Percentiles rank a stretch among this genome's conserved stretches.
These are phyloP conservation scores for Rhopalosiphum padi DNA, from an alignment of 1,140 invertebrate species.

Conservation along the genomic window DNA sequence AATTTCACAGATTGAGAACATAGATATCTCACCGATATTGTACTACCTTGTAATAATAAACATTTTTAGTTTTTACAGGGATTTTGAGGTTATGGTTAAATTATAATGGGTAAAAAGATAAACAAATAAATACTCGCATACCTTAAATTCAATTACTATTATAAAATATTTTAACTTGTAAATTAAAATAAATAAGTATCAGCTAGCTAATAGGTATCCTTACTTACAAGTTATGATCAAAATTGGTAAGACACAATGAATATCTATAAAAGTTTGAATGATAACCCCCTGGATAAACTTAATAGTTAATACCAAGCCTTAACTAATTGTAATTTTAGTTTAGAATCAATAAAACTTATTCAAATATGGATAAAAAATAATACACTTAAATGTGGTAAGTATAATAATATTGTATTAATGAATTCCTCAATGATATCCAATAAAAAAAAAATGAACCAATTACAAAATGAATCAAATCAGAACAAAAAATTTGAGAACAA, in stretches of 20 bases:
- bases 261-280: background rate
- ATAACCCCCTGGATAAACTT: background rate
- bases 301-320: background rate
- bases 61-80: background rate
- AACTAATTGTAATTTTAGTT: background rate
- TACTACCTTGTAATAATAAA: background rate
- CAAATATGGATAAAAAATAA: background rate
- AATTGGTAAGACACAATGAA: background rate
- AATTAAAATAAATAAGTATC: too few relatives aligned
- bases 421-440: background rate
- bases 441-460: background rate
- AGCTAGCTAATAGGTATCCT: too few relatives aligned
- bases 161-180: too few relatives aligned
- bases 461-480: background rate
- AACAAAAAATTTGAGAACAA: background rate
- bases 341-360: background rate
- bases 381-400: background rate
- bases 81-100: slow-evolving; percentile 1
- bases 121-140: background rate
- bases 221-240: background rate
- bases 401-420: background rate
- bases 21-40: background rate
- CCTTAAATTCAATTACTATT: background rate
- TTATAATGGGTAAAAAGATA: background rate
- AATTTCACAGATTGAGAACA: background rate